Percentiles rank a stretch among this genome's conserved stretches.
phyloP scores from a whole-genome alignment of 2,797 vertebrate species.

The Glossophaga mutica region DNA sequence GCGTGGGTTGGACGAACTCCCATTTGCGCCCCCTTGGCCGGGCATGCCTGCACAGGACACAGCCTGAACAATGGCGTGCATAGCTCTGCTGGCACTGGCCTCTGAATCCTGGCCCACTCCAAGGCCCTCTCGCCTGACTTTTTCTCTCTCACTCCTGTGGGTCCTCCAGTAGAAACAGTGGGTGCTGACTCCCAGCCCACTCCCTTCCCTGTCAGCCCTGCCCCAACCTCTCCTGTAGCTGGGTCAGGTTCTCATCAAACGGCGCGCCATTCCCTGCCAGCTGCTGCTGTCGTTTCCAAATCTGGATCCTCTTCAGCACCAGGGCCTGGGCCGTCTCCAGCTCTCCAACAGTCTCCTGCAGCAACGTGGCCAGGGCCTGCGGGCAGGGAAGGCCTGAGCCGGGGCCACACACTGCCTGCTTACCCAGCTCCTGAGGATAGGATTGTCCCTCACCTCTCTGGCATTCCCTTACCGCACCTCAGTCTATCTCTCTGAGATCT shows the following conservation, averaged over 20 bases:
- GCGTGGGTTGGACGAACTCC: neutral
- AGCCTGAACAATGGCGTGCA: neutral
- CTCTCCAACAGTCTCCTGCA: constrained; percentile 84
- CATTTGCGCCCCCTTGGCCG: neutral
- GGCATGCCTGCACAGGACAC: neutral
- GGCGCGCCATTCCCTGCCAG: constrained; percentile 88
- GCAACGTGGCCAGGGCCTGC: constrained; percentile 84
- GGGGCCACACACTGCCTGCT: neutral
- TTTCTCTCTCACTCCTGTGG: neutral
- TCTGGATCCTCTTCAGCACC: constrained; percentile 87
- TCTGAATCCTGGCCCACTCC: neutral
- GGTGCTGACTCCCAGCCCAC: neutral
- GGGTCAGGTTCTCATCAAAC: constrained; percentile 88
- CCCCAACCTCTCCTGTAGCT: constrained; percentile 88
- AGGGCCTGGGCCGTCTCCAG: constrained; percentile 86
- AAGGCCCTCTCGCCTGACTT: neutral
- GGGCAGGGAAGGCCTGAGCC: neutral
- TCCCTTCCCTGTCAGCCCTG: constrained; percentile 78
- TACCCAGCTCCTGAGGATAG: neutral
- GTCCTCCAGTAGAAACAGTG: neutral
- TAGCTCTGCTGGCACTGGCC: neutral
- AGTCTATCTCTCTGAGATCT: neutral
- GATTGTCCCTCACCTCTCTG: neutral
- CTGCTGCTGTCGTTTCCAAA: constrained; percentile 93
- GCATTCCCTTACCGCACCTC: neutral